A percentile compares a stretch with the other conserved stretches of the same genome.
phyloP scores from a whole-genome alignment of 1,140 invertebrate genomes.

The Gryon sp. region DNA sequence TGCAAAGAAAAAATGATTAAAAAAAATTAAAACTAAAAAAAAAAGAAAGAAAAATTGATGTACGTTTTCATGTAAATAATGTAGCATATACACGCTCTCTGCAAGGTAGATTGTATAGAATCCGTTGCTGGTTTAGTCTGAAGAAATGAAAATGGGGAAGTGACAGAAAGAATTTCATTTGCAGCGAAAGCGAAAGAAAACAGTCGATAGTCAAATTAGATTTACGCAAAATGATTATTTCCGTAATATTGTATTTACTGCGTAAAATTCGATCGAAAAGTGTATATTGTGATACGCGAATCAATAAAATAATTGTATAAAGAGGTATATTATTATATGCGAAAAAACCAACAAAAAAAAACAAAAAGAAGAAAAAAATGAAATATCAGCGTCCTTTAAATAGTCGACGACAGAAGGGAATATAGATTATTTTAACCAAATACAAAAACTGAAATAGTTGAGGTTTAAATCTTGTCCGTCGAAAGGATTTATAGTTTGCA shows the following conservation, averaged over 20 bases:
- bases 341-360: too few species aligned
- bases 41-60: too few species aligned
- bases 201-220: constrained; percentile 62
- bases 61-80: constrained; percentile 70
- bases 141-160: neutral
- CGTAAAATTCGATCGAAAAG: constrained; percentile 62
- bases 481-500: constrained; percentile 67
- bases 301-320: constrained; percentile 69
- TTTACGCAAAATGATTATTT: constrained; percentile 58
- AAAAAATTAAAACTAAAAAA: neutral
- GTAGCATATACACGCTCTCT: constrained; percentile 67
- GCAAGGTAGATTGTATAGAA: constrained; percentile 58
- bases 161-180: constrained; percentile 16
- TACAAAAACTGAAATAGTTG: constrained; percentile 64
- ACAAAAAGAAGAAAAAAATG: neutral
- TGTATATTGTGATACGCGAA: constrained; percentile 73
- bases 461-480: constrained; percentile 58
- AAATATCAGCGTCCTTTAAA: constrained; percentile 48
- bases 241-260: constrained; percentile 64
- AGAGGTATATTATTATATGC: constrained; percentile 63
- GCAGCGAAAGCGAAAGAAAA: constrained; percentile 39
- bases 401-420: constrained; percentile 42
- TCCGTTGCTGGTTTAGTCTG: constrained; percentile 13
- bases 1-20: constrained; percentile 16
- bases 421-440: constrained; percentile 69